Evolutionary conservation across 2,888 invertebrate genomes (phyloP).

Genomic region (Patella pellucida): DNA sequence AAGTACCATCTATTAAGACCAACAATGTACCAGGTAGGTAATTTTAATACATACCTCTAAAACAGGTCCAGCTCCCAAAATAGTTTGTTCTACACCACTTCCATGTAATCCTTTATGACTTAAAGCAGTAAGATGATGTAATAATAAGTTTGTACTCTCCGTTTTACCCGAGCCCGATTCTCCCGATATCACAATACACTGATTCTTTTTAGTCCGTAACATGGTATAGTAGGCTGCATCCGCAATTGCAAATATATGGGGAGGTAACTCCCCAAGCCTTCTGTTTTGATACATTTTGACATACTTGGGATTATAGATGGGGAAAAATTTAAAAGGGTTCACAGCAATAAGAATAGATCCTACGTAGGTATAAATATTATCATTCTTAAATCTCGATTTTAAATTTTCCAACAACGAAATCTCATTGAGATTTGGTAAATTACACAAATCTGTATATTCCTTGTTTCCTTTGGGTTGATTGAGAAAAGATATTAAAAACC

Average conservation of each 20-base stretch:
- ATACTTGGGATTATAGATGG: conserved; percentile 97
- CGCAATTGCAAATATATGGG: conserved; percentile 96
- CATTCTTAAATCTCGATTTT: conserved; percentile 85
- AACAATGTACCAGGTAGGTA: not conserved
- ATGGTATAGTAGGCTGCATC: conserved; percentile 95
- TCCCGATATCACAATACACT: conserved; percentile 95
- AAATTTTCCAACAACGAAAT: conserved; percentile 92
- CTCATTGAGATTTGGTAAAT: conserved; percentile 94
- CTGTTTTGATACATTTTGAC: conserved; percentile 95
- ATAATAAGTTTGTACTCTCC: conserved; percentile 93
- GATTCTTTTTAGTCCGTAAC: conserved; percentile 90
- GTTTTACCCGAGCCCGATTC: conserved; percentile 97
- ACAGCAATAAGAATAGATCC: conserved; percentile 95
- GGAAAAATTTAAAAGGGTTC: conserved; percentile 90
- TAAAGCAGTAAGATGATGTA: conserved; percentile 94
- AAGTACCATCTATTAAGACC: too few relatives aligned
- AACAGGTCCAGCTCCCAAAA: conserved; percentile 94
- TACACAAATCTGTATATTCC: conserved; percentile 95
- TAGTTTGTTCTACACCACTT: conserved; percentile 96
- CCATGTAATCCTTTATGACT: conserved; percentile 89
- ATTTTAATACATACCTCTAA: conserved; percentile 77
- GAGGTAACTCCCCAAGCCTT: conserved; percentile 90
- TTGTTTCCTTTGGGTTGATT: conserved; percentile 89
- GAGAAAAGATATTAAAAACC: conserved; percentile 92
- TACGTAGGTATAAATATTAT: conserved; percentile 96